phyloP scores from a whole-genome alignment of 2,797 vertebrate species.

The Moxostoma hubbsi region DNA sequence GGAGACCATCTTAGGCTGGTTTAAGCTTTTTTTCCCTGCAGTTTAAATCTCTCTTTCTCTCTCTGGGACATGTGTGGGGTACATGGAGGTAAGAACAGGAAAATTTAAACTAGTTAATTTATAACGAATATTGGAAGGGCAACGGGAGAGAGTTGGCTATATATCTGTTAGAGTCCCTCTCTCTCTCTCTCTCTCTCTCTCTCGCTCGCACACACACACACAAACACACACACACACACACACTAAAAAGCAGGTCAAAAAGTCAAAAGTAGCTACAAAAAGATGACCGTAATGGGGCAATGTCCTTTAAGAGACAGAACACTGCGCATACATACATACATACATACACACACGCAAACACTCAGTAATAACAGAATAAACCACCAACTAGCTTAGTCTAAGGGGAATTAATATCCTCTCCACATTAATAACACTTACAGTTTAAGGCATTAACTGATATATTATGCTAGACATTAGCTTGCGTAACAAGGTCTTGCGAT shows the following conservation, averaged over 20 bases:
- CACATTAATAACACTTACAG: neutral
- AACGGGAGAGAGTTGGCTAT: conserved; percentile 63
- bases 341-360: too few species aligned
- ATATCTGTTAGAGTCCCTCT: conserved; percentile 31
- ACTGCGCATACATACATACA: neutral
- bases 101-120: conserved; percentile 59
- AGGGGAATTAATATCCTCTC: neutral
- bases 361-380: neutral
- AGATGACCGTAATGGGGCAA: neutral
- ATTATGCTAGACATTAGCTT: neutral
- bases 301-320: conserved; percentile 10
- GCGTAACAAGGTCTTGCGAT: neutral
- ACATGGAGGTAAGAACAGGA: conserved; percentile 12
- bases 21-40: too few species aligned
- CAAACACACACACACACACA: neutral
- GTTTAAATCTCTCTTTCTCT: too few species aligned
- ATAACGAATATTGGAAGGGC: conserved; percentile 56
- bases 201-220: neutral
- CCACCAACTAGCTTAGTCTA: too few species aligned
- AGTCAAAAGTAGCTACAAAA: conserved; percentile 5
- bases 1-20: too few species aligned
- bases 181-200: too few species aligned
- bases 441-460: neutral
- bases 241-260: neutral
- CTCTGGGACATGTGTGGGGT: neutral